phyloP scores from a whole-genome alignment of 2,888 invertebrate species.

The Drosophila neonasuta region DNA sequence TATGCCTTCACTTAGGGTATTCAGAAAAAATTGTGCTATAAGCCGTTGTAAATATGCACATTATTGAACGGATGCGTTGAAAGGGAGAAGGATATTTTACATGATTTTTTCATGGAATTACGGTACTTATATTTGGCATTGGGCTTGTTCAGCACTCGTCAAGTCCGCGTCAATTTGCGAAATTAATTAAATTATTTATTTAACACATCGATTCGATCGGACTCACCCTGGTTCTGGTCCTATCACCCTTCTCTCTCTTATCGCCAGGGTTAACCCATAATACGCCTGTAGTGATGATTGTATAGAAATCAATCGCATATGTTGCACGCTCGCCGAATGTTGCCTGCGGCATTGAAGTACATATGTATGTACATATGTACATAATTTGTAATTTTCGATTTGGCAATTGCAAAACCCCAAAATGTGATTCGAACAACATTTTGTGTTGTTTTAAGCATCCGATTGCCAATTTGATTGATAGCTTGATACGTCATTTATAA shows the following conservation, averaged over 20 bases:
- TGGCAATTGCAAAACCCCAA: slow-evolving; percentile 29
- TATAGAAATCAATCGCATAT: slow-evolving; percentile 20
- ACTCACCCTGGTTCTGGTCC: not conserved
- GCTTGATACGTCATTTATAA: slow-evolving; percentile 51
- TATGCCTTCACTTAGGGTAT: not conserved
- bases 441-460: slow-evolving; percentile 34
- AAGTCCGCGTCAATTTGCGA: slow-evolving; percentile 64
- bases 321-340: slow-evolving; percentile 16
- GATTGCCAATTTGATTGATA: slow-evolving; percentile 56
- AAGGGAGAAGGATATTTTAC: slow-evolving; percentile 15
- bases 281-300: slow-evolving; percentile 22
- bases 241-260: not conserved
- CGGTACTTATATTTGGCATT: slow-evolving; percentile 40
- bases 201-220: slow-evolving; percentile 48
- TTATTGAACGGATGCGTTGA: slow-evolving; percentile 29
- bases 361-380: slow-evolving; percentile 2
- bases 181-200: slow-evolving; percentile 75
- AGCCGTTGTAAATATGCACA: slow-evolving; percentile 18
- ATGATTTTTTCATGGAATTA: slow-evolving; percentile 40
- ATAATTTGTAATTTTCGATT: slow-evolving; percentile 49
- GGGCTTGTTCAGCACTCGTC: slow-evolving; percentile 33
- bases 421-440: slow-evolving; percentile 28
- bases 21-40: not conserved
- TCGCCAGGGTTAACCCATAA: slow-evolving; percentile 2
- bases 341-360: slow-evolving; percentile 12